phyloP scores from a whole-genome alignment of 2,888 invertebrate species.

The Aplocera efformata region DNA sequence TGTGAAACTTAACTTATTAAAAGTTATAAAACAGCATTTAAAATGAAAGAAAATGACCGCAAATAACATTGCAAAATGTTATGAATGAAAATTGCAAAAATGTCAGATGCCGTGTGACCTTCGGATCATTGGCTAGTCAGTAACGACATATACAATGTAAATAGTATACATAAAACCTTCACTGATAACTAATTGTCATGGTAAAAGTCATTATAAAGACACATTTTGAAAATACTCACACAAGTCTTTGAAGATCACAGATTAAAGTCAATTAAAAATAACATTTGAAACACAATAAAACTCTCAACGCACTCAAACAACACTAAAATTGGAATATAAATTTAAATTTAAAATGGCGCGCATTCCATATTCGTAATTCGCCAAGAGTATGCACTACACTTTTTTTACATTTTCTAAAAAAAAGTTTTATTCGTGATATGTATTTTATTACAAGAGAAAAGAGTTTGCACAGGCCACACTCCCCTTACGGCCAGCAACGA shows the following conservation, averaged over 20 bases:
- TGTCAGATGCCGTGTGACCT: too few relatives aligned
- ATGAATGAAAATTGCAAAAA: too few relatives aligned
- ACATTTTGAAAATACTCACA: slow-evolving; percentile 36
- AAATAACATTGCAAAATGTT: too few relatives aligned
- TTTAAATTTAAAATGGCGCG: slow-evolving; percentile 19
- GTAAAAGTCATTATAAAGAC: too few relatives aligned
- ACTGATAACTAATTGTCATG: too few relatives aligned
- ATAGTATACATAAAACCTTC: too few relatives aligned
- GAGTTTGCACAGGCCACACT: slow-evolving; percentile 44
- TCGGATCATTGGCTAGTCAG: too few relatives aligned
- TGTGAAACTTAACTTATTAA: too few relatives aligned
- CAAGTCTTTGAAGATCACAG: slow-evolving; percentile 32
- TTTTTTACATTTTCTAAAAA: slow-evolving; percentile 19
- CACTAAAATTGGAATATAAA: slow-evolving; percentile 9
- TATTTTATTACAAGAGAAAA: slow-evolving; percentile 11
- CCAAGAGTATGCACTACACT: slow-evolving; percentile 11
- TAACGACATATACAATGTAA: too few relatives aligned
- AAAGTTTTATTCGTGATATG: slow-evolving; percentile 27
- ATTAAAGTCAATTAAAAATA: slow-evolving; percentile 28
- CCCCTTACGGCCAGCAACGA: slow-evolving; percentile 58
- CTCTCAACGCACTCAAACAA: slow-evolving; percentile 18
- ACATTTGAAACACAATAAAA: slow-evolving; percentile 26
- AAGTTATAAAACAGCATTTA: too few relatives aligned
- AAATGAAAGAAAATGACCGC: too few relatives aligned
- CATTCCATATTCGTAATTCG: slow-evolving; percentile 31